A percentile compares a stretch with the other conserved stretches of the same genome.
phyloP scores from a whole-genome alignment of 2,113 vertebrate genomes.

The Heliornis fulica region DNA sequence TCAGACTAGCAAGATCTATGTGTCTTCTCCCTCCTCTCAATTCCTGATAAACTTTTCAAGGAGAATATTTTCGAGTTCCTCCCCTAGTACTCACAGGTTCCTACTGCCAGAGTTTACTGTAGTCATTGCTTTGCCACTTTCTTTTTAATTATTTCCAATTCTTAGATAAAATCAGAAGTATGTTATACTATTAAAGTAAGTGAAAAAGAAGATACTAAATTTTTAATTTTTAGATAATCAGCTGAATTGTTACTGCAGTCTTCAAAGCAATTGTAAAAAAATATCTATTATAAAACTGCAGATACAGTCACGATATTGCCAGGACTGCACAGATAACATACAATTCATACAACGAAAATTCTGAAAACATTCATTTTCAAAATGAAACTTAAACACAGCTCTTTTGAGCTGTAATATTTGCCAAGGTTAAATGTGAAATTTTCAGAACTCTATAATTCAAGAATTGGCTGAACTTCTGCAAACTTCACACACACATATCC shows the following conservation, averaged over 20 bases:
- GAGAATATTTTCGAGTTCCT: neutral
- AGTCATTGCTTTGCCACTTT: neutral
- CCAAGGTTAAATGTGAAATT: neutral
- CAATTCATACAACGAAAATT: neutral
- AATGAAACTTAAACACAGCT: neutral
- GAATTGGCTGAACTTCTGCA: neutral
- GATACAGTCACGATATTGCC: neutral
- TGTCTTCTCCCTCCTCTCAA: neutral
- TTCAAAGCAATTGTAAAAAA: neutral
- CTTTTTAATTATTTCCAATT: neutral
- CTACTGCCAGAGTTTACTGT: neutral
- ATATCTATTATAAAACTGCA: neutral
- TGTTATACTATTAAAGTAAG: neutral
- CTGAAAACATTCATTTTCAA: neutral
- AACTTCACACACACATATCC: neutral
- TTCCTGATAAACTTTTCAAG: neutral
- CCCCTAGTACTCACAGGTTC: neutral
- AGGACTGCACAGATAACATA: neutral
- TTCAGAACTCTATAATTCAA: conserved; percentile 40
- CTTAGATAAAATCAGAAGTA: neutral
- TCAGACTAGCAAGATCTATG: neutral
- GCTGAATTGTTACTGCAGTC: neutral
- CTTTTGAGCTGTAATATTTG: conserved; percentile 12
- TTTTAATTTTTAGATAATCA: neutral
- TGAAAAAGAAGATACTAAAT: neutral